Evolutionary conservation across 2,888 invertebrate genomes (phyloP).

Genomic region (Tetragonisca angustula): DNA sequence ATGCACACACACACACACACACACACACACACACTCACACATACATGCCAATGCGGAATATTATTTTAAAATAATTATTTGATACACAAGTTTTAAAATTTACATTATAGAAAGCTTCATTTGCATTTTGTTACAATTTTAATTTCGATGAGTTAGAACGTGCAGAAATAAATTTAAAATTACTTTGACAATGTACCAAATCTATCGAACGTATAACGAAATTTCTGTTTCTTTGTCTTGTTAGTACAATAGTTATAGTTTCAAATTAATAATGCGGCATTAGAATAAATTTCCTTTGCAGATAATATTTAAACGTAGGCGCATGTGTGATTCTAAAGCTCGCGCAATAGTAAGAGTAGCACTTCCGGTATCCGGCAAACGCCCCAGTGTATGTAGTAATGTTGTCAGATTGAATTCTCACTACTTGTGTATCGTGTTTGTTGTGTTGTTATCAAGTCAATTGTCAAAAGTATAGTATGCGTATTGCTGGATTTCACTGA

Average conservation of each 20-base stretch:
- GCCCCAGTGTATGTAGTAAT: conserved; percentile 68
- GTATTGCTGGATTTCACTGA: conserved; percentile 18
- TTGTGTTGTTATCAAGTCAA: conserved; percentile 52
- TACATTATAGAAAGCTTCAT: neutral
- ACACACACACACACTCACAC: too few relatives aligned
- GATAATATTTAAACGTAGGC: conserved; percentile 33
- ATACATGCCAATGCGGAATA: conserved; percentile 14
- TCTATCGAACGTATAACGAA: neutral
- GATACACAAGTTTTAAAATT: neutral
- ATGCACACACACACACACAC: neutral
- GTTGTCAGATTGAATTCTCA: conserved; percentile 46
- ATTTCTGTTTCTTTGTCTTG: neutral
- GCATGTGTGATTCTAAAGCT: conserved; percentile 53
- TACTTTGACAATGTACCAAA: neutral
- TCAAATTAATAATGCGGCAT: neutral
- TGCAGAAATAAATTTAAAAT: neutral
- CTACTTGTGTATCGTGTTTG: conserved; percentile 36
- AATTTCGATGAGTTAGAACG: neutral
- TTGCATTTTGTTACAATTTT: neutral
- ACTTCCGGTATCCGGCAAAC: conserved; percentile 77
- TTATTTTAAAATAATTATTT: neutral
- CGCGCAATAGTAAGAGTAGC: conserved; percentile 51
- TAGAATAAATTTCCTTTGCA: conserved; percentile 7
- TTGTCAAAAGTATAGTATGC: conserved; percentile 47
- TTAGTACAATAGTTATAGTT: neutral